Conservation (phyloP, 2,797 vertebrate species). For the Clamator glandarius region DNA sequence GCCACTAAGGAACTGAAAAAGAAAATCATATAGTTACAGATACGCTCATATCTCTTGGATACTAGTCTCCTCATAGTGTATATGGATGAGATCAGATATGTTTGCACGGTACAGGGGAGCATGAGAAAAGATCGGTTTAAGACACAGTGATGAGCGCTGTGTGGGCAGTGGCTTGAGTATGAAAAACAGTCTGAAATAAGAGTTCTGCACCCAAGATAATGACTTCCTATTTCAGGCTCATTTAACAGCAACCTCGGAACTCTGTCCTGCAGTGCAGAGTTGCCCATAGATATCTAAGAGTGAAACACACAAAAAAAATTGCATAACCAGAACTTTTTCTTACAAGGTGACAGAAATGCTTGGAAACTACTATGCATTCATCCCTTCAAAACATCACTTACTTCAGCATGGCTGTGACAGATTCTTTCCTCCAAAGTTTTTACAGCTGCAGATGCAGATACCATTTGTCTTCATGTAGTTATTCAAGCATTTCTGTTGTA, state of each 20-base stretch:
- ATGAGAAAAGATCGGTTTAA: not conserved
- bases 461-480: not conserved
- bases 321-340: not conserved
- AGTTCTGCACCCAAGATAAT: not conserved
- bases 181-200: not conserved
- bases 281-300: not conserved
- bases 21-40: not conserved
- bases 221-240: not conserved
- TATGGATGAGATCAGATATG: not conserved
- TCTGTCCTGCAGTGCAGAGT: not conserved
- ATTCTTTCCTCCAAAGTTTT: not conserved
- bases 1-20: not conserved
- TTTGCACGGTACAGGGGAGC: not conserved
- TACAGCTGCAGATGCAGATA: not conserved
- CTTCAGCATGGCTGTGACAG: not conserved
- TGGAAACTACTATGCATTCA: not conserved
- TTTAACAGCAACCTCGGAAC: not conserved
- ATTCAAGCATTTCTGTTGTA: not conserved
- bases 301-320: not conserved
- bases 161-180: not conserved
- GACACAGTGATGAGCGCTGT: not conserved
- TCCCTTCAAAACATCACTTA: not conserved
- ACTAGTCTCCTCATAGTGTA: not conserved
- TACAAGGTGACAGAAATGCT: not conserved
- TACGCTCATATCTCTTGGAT: not conserved